phyloP scores from a whole-genome alignment of 2,888 invertebrate species.

The Acronicta leporina region DNA sequence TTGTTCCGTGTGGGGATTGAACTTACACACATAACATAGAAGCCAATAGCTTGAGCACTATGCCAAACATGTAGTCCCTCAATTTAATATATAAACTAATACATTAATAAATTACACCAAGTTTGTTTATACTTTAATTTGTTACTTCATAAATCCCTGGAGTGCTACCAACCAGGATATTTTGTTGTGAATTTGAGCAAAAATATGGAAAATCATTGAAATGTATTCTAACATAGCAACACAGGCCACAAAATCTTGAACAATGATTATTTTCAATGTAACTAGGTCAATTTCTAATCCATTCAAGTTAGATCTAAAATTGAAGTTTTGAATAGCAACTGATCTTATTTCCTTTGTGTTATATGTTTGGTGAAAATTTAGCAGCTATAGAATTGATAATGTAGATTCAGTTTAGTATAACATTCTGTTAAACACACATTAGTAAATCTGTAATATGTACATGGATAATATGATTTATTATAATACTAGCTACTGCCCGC shows the following conservation, averaged over 20 bases:
- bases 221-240: constrained; percentile 17
- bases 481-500: too few relatives aligned
- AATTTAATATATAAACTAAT: too few relatives aligned
- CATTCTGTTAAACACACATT: not conserved
- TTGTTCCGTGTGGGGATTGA: too few relatives aligned
- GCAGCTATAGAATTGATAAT: constrained; percentile 41
- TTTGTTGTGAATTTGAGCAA: constrained; percentile 1
- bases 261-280: constrained; percentile 66
- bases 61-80: too few relatives aligned
- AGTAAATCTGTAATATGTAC: not conserved
- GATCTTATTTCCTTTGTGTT: constrained; percentile 25
- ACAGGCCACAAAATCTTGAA: constrained; percentile 58
- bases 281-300: constrained; percentile 78
- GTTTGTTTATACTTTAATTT: not conserved
- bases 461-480: too few relatives aligned
- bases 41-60: too few relatives aligned
- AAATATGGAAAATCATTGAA: constrained; percentile 19
- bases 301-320: constrained; percentile 65
- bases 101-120: too few relatives aligned
- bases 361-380: constrained; percentile 31
- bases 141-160: not conserved
- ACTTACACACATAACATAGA: too few relatives aligned
- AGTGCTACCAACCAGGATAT: constrained; percentile 3
- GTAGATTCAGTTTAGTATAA: constrained; percentile 18
- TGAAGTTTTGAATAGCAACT: constrained; percentile 44